A percentile compares a stretch with the other conserved stretches of the same genome.
Conservation (phyloP, 1,140 invertebrate genomes). For the Solenopsis invicta region DNA sequence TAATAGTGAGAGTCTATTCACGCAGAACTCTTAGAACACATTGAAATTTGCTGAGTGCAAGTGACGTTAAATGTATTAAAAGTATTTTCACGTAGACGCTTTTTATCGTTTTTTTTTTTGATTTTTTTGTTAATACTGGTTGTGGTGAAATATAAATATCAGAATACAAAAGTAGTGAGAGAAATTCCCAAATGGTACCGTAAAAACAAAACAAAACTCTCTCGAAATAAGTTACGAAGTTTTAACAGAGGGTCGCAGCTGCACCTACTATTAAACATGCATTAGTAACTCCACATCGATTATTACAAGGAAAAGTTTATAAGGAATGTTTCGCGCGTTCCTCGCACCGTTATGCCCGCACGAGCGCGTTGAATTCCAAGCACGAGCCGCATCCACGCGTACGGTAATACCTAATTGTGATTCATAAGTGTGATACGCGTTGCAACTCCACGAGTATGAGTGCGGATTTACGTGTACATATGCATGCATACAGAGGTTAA, state of each 20-base stretch:
- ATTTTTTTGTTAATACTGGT: conserved; percentile 2
- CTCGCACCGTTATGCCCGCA: conserved; percentile 61
- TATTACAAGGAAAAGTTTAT: conserved; percentile 67
- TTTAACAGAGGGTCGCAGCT: conserved; percentile 24
- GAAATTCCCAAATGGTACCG: conserved; percentile 18
- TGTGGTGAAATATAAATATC: conserved; percentile 28
- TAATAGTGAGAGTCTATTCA: conserved; percentile 11
- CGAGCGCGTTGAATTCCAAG: conserved; percentile 61
- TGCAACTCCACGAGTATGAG: neutral
- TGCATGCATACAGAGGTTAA: neutral
- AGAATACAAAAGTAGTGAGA: neutral
- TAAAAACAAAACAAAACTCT: conserved; percentile 20
- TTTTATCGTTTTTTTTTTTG: conserved; percentile 6
- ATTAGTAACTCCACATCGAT: conserved; percentile 57
- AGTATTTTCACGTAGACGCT: neutral
- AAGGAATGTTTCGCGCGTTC: conserved; percentile 58
- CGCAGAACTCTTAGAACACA: neutral
- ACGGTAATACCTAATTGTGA: conserved; percentile 69
- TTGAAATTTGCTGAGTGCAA: neutral
- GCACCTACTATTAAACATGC: conserved; percentile 42
- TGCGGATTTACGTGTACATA: neutral
- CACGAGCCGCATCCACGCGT: conserved; percentile 38
- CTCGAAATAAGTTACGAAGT: conserved; percentile 38
- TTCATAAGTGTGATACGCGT: conserved; percentile 65
- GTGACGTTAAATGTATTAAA: conserved; percentile 20